Conservation (phyloP, 1,140 invertebrate genomes). For the Arion vulgaris region DNA sequence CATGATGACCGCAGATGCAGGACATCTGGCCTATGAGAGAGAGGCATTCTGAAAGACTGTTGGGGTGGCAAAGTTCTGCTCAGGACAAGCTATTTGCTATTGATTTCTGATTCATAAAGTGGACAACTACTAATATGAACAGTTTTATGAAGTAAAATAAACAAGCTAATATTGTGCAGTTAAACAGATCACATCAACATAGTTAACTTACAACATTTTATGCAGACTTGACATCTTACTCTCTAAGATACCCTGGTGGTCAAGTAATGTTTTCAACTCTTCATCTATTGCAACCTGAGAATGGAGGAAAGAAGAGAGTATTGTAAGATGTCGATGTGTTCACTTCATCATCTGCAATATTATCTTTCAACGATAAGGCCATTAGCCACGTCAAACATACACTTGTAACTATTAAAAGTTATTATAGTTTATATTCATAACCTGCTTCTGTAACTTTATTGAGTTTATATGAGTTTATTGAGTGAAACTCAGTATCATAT, state of each 20-base stretch:
- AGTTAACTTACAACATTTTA: slow-evolving; percentile 69
- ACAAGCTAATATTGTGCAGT: background rate
- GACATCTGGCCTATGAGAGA: no score
- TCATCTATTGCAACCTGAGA: slow-evolving; percentile 76
- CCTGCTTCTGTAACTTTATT: background rate
- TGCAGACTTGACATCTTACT: slow-evolving; percentile 80
- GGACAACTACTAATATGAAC: no score
- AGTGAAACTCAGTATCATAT: no score
- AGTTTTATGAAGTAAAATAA: no score
- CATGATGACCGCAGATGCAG: no score
- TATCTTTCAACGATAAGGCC: background rate
- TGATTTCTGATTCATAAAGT: no score
- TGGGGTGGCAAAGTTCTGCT: no score
- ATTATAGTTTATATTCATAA: background rate
- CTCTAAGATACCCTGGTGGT: slow-evolving; percentile 78
- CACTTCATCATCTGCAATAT: no score
- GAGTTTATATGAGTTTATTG: no score
- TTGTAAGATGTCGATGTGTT: no score
- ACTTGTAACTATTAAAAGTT: background rate
- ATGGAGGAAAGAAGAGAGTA: background rate
- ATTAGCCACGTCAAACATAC: background rate
- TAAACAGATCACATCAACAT: background rate
- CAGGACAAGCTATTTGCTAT: no score
- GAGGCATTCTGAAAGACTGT: no score
- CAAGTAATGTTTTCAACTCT: slow-evolving; percentile 78